Conservation (phyloP, 2,113 vertebrate genomes). For the Dermatemys mawii region DNA sequence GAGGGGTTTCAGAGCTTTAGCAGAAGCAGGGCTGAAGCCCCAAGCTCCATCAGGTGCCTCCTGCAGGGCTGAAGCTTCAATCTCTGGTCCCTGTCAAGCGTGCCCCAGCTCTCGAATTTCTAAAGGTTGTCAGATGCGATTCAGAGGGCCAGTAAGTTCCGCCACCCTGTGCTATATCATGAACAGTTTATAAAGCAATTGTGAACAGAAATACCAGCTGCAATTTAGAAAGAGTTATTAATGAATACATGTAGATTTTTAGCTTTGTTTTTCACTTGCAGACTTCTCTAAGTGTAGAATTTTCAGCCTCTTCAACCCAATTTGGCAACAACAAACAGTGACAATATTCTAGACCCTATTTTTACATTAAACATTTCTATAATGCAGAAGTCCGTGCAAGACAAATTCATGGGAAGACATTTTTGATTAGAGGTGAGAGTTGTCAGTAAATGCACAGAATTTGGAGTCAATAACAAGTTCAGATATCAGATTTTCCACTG, state of each 20-base stretch:
- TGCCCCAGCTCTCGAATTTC: too few species aligned
- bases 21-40: too few species aligned
- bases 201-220: constrained; percentile 3
- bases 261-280: not conserved
- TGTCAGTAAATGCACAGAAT: not conserved
- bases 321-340: not conserved
- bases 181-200: not conserved
- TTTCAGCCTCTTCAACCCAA: too few species aligned
- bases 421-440: not conserved
- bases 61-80: too few species aligned
- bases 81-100: too few species aligned
- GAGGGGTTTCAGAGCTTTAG: too few species aligned
- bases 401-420: accelerated
- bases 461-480: not conserved
- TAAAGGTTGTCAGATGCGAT: too few species aligned
- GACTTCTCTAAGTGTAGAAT: too few species aligned
- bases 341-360: accelerated
- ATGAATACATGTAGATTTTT: not conserved
- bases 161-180: not conserved
- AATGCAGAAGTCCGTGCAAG: not conserved
- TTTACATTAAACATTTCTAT: not conserved
- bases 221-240: not conserved
- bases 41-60: too few species aligned
- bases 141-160: too few species aligned
- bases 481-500: not conserved